Conservation (phyloP, 1,140 invertebrate species). For the Papilio polyxenes region DNA sequence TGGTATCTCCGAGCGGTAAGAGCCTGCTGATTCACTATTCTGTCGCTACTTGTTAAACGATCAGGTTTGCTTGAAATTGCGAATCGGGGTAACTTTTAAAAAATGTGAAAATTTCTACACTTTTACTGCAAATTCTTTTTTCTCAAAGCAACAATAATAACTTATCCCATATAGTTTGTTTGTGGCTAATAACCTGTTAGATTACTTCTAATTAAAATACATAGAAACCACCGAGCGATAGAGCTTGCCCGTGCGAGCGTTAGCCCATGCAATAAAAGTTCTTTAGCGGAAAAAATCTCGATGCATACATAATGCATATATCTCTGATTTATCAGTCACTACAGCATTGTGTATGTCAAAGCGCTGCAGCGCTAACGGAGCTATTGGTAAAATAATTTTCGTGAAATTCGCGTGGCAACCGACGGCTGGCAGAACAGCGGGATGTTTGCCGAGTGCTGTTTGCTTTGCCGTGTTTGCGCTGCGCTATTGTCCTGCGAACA, state of each 20-base stretch:
- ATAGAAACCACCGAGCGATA: background rate
- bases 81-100: background rate
- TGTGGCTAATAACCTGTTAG: background rate
- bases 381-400: slow-evolving; percentile 53
- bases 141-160: too few species aligned
- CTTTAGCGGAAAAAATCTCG: background rate
- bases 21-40: slow-evolving; percentile 19
- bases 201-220: background rate
- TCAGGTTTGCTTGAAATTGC: background rate
- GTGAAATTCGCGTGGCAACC: background rate
- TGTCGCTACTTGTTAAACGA: slow-evolving; percentile 16
- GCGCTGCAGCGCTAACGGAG: slow-evolving; percentile 18
- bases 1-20: background rate
- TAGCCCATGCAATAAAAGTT: background rate
- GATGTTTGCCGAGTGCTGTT: slow-evolving; percentile 61
- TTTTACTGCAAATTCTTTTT: background rate
- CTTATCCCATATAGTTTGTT: background rate
- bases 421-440: slow-evolving; percentile 46
- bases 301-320: background rate
- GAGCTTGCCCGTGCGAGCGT: background rate
- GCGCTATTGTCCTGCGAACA: slow-evolving; percentile 56
- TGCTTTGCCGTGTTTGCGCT: slow-evolving; percentile 63
- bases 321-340: background rate
- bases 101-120: background rate
- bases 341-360: slow-evolving; percentile 9